Conservation (phyloP, 2,113 vertebrate species). For the Stegostoma tigrinum region DNA sequence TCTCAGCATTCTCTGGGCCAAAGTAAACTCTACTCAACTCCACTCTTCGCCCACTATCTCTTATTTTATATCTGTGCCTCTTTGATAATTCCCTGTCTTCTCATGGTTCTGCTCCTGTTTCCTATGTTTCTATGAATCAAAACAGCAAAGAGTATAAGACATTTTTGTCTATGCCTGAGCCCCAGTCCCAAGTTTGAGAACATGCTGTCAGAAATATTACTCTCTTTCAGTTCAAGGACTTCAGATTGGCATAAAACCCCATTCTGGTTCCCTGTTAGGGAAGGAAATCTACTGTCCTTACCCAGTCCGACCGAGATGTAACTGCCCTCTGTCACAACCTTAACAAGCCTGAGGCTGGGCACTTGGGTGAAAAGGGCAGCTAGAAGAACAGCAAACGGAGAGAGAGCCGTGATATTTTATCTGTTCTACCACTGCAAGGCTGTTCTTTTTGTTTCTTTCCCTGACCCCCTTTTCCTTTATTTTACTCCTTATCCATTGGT, state of each 20-base stretch:
- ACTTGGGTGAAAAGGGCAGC: not conserved
- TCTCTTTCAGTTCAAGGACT: not conserved
- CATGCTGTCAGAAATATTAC: not conserved
- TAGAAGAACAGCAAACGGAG: slow-evolving; percentile 44
- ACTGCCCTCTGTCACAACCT: not conserved
- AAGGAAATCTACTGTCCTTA: too few species aligned
- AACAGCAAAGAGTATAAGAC: not conserved
- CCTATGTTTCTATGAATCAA: not conserved
- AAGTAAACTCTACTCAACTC: too few species aligned
- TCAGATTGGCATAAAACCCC: not conserved
- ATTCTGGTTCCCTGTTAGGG: not conserved
- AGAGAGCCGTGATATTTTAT: slow-evolving; percentile 38
- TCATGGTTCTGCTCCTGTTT: too few species aligned
- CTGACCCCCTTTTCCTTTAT: not conserved
- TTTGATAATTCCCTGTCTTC: too few species aligned
- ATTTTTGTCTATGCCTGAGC: not conserved
- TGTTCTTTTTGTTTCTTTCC: too few species aligned
- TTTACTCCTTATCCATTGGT: not conserved
- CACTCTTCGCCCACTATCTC: too few species aligned
- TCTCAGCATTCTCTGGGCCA: too few species aligned
- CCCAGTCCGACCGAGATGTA: too few species aligned
- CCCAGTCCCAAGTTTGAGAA: not conserved
- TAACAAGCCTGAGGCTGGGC: not conserved
- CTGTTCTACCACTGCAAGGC: not conserved
- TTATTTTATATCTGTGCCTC: too few species aligned